phyloP scores from a whole-genome alignment of 1,140 invertebrate species.

The Drosophila orena region DNA sequence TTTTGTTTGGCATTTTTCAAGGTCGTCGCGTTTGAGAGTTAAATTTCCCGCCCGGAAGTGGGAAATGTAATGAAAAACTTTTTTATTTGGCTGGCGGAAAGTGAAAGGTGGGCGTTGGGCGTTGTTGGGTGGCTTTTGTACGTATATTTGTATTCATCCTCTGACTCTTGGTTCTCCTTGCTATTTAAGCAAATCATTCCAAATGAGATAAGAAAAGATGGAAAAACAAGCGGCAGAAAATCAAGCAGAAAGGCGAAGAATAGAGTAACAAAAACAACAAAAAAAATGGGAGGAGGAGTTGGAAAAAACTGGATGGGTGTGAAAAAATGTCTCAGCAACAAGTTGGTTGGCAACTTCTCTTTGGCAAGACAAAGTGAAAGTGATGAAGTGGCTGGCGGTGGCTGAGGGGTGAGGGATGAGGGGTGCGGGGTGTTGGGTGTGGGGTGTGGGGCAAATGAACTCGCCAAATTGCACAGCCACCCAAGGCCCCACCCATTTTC shows the following conservation, averaged over 20 bases:
- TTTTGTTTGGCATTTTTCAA: constrained; percentile 69
- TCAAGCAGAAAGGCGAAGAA: not conserved
- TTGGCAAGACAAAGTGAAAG: constrained; percentile 75
- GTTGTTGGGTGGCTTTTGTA: constrained; percentile 9
- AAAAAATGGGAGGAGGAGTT: constrained; percentile 1
- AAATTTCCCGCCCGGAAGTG: constrained; percentile 62
- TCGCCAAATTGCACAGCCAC: constrained; percentile 62
- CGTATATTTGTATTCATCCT: constrained; percentile 9
- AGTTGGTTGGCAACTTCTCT: constrained; percentile 75
- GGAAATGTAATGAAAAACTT: constrained; percentile 81
- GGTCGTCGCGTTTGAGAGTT: constrained; percentile 65
- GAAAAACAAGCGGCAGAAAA: constrained; percentile 7
- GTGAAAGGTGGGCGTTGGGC: not conserved
- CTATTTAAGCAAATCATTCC: constrained; percentile 80
- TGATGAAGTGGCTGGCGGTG: constrained; percentile 21
- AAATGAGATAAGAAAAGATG: constrained; percentile 68
- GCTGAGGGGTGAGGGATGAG: not conserved
- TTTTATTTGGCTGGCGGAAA: constrained; percentile 54
- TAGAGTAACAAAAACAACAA: too few relatives aligned
- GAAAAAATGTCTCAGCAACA: constrained; percentile 62
- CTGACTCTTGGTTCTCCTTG: constrained; percentile 41
- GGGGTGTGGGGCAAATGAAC: constrained; percentile 54
- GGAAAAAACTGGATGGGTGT: too few relatives aligned
- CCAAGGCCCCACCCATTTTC: constrained; percentile 3
- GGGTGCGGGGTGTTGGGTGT: too few relatives aligned